These are phyloP conservation scores for Cryptus viduatorius DNA, from an alignment of 2,888 invertebrate species.

Conservation along the genomic window DNA sequence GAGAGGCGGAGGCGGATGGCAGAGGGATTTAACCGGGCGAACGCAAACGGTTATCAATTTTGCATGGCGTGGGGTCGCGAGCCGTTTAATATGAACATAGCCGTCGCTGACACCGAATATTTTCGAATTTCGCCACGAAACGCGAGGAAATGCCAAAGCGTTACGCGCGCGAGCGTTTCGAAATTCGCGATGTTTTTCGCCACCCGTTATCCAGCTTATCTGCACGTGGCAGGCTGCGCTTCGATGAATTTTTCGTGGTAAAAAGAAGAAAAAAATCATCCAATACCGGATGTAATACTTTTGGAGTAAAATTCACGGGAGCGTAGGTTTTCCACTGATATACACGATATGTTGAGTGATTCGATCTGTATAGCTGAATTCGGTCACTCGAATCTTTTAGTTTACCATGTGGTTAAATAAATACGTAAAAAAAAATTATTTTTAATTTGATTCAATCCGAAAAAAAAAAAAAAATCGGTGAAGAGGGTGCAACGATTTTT, in stretches of 20 bases:
- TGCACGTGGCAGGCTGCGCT: slow-evolving; percentile 62
- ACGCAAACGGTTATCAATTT: slow-evolving; percentile 69
- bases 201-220: slow-evolving; percentile 61
- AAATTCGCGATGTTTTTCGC: slow-evolving; percentile 26
- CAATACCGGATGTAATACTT: slow-evolving; percentile 57
- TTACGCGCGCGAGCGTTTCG: slow-evolving; percentile 28
- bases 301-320: slow-evolving; percentile 54
- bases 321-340: slow-evolving; percentile 38
- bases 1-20: slow-evolving; percentile 17
- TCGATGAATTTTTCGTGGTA: slow-evolving; percentile 60
- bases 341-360: slow-evolving; percentile 20
- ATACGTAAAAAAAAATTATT: not conserved
- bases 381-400: slow-evolving; percentile 13
- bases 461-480: too few species aligned
- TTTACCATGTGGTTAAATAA: not conserved
- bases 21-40: slow-evolving; percentile 57
- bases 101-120: slow-evolving; percentile 50
- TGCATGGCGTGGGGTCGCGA: slow-evolving; percentile 53
- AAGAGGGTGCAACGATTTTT: too few species aligned
- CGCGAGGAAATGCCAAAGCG: slow-evolving; percentile 38
- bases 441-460: not conserved
- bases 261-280: slow-evolving; percentile 32
- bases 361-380: slow-evolving; percentile 24
- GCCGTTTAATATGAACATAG: slow-evolving; percentile 55
- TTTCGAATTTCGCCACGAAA: slow-evolving; percentile 50